These are phyloP conservation scores for Enteromius thamalakanensis DNA, from an alignment of 2,797 vertebrate species.

Conservation along the genomic window DNA sequence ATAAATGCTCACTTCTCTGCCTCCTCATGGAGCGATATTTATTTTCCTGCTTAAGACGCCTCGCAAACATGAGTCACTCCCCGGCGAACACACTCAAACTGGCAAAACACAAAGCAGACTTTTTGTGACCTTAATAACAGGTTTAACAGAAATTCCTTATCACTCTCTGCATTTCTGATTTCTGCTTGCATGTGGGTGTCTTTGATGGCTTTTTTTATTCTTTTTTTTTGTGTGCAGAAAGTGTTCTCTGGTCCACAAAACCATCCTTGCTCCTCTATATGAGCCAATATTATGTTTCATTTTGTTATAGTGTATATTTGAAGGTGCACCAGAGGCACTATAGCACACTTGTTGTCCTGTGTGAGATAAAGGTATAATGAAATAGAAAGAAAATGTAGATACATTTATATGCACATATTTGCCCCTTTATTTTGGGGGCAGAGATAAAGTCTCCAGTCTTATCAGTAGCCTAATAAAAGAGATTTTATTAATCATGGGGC, in stretches of 20 bases:
- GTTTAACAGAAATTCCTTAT: conserved; percentile 2
- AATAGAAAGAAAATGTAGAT: background rate
- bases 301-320: background rate
- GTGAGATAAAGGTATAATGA: background rate
- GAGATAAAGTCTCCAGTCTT: background rate
- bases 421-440: too few species aligned
- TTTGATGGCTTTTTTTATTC: background rate
- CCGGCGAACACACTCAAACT: conserved; percentile 26
- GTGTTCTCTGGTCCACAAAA: background rate
- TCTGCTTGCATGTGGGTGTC: conserved; percentile 8
- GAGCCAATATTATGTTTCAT: background rate
- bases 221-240: background rate
- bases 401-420: background rate
- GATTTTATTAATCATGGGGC: background rate
- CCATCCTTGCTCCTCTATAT: background rate
- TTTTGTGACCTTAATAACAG: conserved; percentile 40
- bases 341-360: background rate
- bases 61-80: conserved; percentile 45
- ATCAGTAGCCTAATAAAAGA: background rate
- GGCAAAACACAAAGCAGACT: conserved; percentile 29
- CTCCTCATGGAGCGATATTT: conserved; percentile 35
- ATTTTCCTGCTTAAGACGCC: conserved; percentile 36
- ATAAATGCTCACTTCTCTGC: conserved; percentile 52
- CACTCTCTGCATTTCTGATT: conserved; percentile 7
- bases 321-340: background rate